Percentiles rank a stretch among this genome's conserved stretches.
phyloP scores from a whole-genome alignment of 2,888 invertebrate genomes.

The Selenia dentaria region DNA sequence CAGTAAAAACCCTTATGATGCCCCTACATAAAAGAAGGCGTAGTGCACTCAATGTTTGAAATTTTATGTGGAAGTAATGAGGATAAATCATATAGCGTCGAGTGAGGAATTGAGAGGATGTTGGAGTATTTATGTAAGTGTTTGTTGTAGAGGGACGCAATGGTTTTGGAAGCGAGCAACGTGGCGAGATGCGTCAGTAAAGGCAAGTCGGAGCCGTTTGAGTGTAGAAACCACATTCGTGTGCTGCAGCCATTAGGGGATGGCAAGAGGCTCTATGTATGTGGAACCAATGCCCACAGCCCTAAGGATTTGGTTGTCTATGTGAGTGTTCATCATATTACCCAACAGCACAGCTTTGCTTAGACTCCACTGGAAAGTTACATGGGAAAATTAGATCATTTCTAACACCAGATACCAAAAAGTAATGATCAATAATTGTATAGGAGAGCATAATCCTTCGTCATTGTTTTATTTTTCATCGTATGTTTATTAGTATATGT shows the following conservation, averaged over 20 bases:
- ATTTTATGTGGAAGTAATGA: slow-evolving; percentile 25
- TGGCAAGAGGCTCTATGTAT: slow-evolving; percentile 85
- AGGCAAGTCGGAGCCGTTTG: slow-evolving; percentile 87
- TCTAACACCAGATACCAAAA: too few relatives aligned
- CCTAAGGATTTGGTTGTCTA: slow-evolving; percentile 87
- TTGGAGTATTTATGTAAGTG: slow-evolving; percentile 22
- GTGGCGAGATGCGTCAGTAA: slow-evolving; percentile 86
- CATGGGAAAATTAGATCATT: too few relatives aligned
- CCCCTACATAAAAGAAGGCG: slow-evolving; percentile 25
- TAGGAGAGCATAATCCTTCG: too few relatives aligned
- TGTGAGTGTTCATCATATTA: slow-evolving; percentile 72
- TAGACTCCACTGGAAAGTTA: too few relatives aligned
- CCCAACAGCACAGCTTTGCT: too few relatives aligned
- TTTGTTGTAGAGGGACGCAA: slow-evolving; percentile 66
- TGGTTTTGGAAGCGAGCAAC: slow-evolving; percentile 84
- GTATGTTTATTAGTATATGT: too few relatives aligned
- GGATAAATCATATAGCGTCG: slow-evolving; percentile 21
- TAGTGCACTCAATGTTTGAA: slow-evolving; percentile 23
- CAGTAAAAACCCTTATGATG: slow-evolving; percentile 42
- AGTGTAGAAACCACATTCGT: slow-evolving; percentile 86
- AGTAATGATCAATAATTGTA: too few relatives aligned
- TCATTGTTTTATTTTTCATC: too few relatives aligned
- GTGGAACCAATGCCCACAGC: slow-evolving; percentile 87
- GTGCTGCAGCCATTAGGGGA: slow-evolving; percentile 87
- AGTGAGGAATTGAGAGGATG: slow-evolving; percentile 4